Base-by-base conservation (phyloP, 2,113 vertebrate genomes). In the Catharus fuscescens region DNA sequence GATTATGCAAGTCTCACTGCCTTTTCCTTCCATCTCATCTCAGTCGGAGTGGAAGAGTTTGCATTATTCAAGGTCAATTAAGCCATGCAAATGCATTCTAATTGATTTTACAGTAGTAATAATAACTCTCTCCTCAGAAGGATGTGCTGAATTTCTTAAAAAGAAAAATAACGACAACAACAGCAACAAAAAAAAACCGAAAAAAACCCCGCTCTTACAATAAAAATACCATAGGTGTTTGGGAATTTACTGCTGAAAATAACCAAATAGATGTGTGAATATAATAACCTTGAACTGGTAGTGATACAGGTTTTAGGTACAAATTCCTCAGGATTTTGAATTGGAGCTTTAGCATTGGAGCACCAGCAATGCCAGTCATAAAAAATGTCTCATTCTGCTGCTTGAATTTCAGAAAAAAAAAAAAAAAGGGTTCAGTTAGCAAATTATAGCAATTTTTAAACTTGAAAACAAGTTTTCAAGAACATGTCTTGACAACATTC, bases 11-110 rank as follows among this genome's bases (percentile, higher is more conserved):
- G 85, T 80, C 79, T 91, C 70, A 28, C 67, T 92, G 78, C 78
- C 42, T 95, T 79, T 90, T 91, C 36, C n/a, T 90, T 90, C 87
- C 47, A 80, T 77, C 87, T 95, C 62, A 56, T 44, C 64, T 88
- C 81, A 93, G 48, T 17, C 0, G 0, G 34, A 93, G 76, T 66
- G 66, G 74, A 94, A 96, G 81, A 88, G 40, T 90, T 74, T 60
- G 52, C 79, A 95, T 92, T 95, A 93, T 91, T 93, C 91, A 96
- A 95, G 82, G 91, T 90, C 81, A 93, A 90, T 96, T 96, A 96
- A 95, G 82, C 78, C 38, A 90, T 59, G 87, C 79, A 97, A 96
- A 96, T 93, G 91, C 59, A 93, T 91, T 93, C 77, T 86, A 94
- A 92, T 91, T 84, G 73, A 93, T 95, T 96, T 92, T 91, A 89